Base-by-base conservation (phyloP, 2,888 invertebrate genomes). In the Ypsolopha scabrella region DNA sequence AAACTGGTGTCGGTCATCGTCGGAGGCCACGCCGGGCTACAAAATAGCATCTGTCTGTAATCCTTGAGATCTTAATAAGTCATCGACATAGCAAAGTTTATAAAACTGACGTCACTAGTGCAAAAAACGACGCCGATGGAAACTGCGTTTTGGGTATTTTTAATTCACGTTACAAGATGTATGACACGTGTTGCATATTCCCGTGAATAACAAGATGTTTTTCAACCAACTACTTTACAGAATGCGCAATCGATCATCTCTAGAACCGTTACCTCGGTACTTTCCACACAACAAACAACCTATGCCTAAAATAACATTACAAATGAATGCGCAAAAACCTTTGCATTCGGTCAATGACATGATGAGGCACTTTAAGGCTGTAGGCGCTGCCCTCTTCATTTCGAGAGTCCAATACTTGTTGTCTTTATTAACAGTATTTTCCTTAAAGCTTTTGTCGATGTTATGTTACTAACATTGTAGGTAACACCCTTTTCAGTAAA, bases 271-370 rank as follows among this genome's bases (percentile, higher is more conserved):
- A 67, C 62, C 67, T 70, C 72, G 36, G 48, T 48, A 10, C 49
- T 80, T 78, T 77, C 75, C 74, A 78, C 78, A 80, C 72, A 43
- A 43, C 11, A 44, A 44, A 73, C 76, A 77, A 80, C 81, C 80
- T 77, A 81, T 81, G 80, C 69, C 79, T 80, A 80, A 78, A 79
- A 79, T 77, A 81, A 76, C 77, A 78, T 75, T 75, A 77, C 75
- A 72, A 72, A 72, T 72, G 72, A 67, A 71, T 75, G 78, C 77
- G 80, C 83, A 82, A 77, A 78, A 67, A 68, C 81, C 80, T 82
- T 80, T 70, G 70, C 70, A 67, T 70, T 62, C 75, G 85, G 82
- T 81, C 85, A 72, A 72, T 76, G 82, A 82, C 83, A 74, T 71
- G 65, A 68, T 39, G 83, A 69, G 83, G 82, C 81, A 78, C 81